phyloP scores from a whole-genome alignment of 2,888 invertebrate genomes.

The Nephrocerus scutellatus region DNA sequence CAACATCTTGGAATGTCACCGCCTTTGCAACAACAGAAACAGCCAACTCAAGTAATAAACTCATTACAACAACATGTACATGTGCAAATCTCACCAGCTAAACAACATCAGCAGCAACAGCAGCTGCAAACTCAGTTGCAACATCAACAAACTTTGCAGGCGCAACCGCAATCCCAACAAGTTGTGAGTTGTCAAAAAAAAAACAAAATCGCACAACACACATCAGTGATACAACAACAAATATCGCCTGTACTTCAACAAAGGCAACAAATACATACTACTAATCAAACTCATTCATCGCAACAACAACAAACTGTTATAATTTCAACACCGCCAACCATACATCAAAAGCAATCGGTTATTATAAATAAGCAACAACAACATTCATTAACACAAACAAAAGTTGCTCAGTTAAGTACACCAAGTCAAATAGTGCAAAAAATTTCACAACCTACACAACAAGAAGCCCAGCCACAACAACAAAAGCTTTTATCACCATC shows the following conservation, averaged over 20 bases:
- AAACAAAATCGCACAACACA: constrained; percentile 21
- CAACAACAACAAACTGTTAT: constrained; percentile 22
- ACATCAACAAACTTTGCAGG: constrained; percentile 7
- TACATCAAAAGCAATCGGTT: constrained; percentile 19
- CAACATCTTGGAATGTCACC: too few relatives aligned
- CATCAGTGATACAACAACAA: constrained; percentile 24
- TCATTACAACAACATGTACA: constrained; percentile 1
- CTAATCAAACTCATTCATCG: constrained; percentile 20
- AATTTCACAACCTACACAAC: constrained; percentile 8
- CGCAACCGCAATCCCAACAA: constrained; percentile 8
- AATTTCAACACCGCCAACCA: constrained; percentile 17
- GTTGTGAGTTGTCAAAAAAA: constrained; percentile 6
- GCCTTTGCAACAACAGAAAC: constrained; percentile 3
- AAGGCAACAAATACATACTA: constrained; percentile 19
- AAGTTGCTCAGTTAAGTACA: constrained; percentile 11
- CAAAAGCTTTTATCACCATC: too few relatives aligned
- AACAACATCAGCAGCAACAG: constrained; percentile 12
- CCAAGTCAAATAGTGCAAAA: constrained; percentile 6
- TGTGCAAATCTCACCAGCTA: constrained; percentile 2
- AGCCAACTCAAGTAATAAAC: constrained; percentile 1
- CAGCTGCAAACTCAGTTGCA: constrained; percentile 14
- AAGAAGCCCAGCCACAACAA: constrained; percentile 10
- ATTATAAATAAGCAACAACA: constrained; percentile 20
- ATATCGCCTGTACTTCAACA: constrained; percentile 16
- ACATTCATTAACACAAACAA: constrained; percentile 11